Base-by-base conservation (phyloP, 2,888 invertebrate species). In the Aleiodes alternator region DNA sequence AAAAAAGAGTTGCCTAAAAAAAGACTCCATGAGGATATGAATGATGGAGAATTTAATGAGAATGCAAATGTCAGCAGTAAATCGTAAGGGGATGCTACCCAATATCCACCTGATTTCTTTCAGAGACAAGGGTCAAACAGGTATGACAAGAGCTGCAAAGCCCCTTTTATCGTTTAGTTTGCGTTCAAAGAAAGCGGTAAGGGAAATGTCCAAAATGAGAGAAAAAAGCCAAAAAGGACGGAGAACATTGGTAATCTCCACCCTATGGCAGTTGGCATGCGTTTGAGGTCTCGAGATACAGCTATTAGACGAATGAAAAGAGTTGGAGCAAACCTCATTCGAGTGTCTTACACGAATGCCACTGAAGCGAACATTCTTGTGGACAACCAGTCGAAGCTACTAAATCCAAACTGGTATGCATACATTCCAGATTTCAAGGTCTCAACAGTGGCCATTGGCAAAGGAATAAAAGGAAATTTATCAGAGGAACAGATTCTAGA, bases 381-480 rank as follows among this genome's bases (percentile, higher is more conserved):
- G 1, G 57, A 57, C 8, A 57, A 57, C 5, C 57, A 57, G 31
- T 29, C 31, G 7, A 5, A 31, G 31, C 31, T 29, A 31, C 57
- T 57, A 12, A 3, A 23, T 29, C 9, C 9, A 23, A 11, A 29
- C n/a, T 57, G 57, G 57, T 31, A 12, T 9, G 57, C 29, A 9
- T 57, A 57, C 57, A 57, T 57, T 6, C 57, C 57, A 57, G 29
- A 57, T 31, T 57, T 57, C 8, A 57, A 57, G n/a, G 57, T 57
- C 9, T 29, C 57, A 2, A 29, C 4, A 31, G 29, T 23, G 7
- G 57, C 6, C 9, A 57, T 57, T 12, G 57, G 57, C 0, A 57
- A 57, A 57, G 57, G 31, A 6, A 57, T 57, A 9, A 57, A 57
- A 31, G 31, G 3, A 9, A 23, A 12, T 23, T 12, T 23, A 9